These are phyloP conservation scores for Drosophila neocordata DNA, from an alignment of 1,140 invertebrate genomes.

Conservation along the genomic window DNA sequence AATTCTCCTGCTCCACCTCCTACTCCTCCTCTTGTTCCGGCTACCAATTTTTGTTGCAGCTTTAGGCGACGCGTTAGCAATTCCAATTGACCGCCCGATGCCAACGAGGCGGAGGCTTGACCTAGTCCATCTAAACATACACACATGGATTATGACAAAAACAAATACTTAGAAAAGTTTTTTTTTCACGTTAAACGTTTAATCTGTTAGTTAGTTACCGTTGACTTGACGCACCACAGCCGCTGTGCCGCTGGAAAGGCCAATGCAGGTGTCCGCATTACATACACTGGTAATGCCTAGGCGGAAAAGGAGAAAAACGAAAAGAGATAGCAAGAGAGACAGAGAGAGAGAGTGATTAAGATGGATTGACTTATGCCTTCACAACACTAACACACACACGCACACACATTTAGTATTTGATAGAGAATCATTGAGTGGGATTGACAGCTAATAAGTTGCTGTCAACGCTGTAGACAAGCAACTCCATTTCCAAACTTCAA, in stretches of 20 bases:
- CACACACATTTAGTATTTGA: neutral
- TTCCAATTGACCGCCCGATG: slow-evolving; percentile 53
- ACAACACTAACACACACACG: slow-evolving; percentile 44
- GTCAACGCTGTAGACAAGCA: slow-evolving; percentile 53
- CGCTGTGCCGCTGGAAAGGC: slow-evolving; percentile 84
- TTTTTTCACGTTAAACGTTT: slow-evolving; percentile 49
- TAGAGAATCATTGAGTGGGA: slow-evolving; percentile 18
- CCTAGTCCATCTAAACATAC: slow-evolving; percentile 42
- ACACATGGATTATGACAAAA: slow-evolving; percentile 52
- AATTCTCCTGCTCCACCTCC: neutral
- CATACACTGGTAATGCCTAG: slow-evolving; percentile 68
- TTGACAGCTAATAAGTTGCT: slow-evolving; percentile 68
- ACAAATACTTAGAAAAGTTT: slow-evolving; percentile 25
- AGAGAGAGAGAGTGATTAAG: slow-evolving; percentile 30
- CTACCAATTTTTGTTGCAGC: slow-evolving; percentile 44
- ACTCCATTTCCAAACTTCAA: slow-evolving; percentile 17
- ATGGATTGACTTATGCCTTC: slow-evolving; percentile 67
- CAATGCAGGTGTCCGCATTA: slow-evolving; percentile 84
- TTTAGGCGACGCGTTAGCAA: slow-evolving; percentile 62
- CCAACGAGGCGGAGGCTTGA: slow-evolving; percentile 54
- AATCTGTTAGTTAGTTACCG: slow-evolving; percentile 49
- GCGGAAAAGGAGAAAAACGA: neutral
- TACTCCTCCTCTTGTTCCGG: neutral
- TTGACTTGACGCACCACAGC: slow-evolving; percentile 59
- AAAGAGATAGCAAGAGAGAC: too few relatives aligned